Conservation (phyloP, 2,888 invertebrate species). For the Troilus luridus region DNA sequence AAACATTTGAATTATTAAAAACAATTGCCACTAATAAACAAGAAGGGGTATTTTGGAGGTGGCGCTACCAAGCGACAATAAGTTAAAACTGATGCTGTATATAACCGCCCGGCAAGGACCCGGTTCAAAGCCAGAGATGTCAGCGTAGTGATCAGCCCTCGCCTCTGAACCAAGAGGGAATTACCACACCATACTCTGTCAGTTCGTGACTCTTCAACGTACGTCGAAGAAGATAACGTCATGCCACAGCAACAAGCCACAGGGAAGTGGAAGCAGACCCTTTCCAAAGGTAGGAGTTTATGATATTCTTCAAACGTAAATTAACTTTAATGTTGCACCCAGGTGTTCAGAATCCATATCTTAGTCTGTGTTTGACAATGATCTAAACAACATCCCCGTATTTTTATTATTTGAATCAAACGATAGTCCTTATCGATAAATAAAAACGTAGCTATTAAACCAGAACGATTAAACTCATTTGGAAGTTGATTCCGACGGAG, state of each 20-base stretch:
- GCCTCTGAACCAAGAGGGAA: not conserved
- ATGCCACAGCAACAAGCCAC: constrained; percentile 46
- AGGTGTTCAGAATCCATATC: not conserved
- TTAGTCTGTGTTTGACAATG: not conserved
- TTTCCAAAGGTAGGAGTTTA: constrained; percentile 34
- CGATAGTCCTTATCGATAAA: not conserved
- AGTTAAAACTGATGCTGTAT: not conserved
- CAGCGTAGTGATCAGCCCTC: constrained; percentile 12
- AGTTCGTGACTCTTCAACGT: not conserved
- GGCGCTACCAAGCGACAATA: constrained; percentile 16
- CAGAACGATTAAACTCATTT: not conserved
- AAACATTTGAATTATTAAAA: constrained; percentile 2
- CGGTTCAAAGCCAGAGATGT: constrained; percentile 47
- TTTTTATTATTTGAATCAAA: not conserved
- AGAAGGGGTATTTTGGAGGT: not conserved
- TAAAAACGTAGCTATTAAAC: not conserved
- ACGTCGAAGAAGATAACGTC: not conserved
- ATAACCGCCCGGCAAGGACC: constrained; percentile 7
- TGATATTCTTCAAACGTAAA: not conserved
- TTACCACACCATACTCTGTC: not conserved
- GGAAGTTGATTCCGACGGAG: not conserved
- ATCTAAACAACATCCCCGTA: not conserved
- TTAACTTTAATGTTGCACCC: not conserved
- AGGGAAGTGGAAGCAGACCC: constrained; percentile 28
- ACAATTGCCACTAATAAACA: not conserved